Conservation (phyloP, 1,140 invertebrate genomes). For the Pseudobourletiella spinata region DNA sequence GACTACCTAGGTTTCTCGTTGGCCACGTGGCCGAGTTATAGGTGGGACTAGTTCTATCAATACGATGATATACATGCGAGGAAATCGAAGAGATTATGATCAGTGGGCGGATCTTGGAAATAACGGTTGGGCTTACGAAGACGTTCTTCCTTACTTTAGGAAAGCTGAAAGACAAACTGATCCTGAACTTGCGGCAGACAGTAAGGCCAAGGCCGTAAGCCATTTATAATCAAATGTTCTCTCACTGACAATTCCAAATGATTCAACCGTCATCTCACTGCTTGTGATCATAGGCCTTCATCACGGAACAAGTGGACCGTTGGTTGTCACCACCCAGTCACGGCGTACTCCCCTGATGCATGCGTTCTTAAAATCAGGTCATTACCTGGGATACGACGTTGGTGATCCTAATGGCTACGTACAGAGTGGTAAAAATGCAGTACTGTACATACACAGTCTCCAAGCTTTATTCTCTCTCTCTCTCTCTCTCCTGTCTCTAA, state of each 20-base stretch:
- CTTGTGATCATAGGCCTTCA: no score
- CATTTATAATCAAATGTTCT: no score
- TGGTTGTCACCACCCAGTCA: constrained; percentile 55
- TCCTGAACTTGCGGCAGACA: constrained; percentile 22
- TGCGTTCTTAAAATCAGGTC: constrained; percentile 57
- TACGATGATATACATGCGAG: constrained; percentile 51
- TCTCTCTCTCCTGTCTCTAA: background rate
- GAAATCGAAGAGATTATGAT: constrained; percentile 40
- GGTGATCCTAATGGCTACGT: constrained; percentile 66
- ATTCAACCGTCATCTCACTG: no score
- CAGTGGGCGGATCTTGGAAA: constrained; percentile 50
- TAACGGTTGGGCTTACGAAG: constrained; percentile 49
- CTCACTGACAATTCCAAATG: no score
- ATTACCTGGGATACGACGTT: constrained; percentile 59
- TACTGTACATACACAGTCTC: background rate
- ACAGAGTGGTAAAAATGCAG: constrained; percentile 50
- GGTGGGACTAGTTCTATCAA: constrained; percentile 68
- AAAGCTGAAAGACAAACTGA: constrained; percentile 60
- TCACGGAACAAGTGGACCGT: constrained; percentile 57
- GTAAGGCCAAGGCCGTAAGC: no score
- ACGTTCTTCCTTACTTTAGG: constrained; percentile 68
- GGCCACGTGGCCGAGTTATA: constrained; percentile 42
- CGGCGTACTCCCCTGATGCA: constrained; percentile 46
- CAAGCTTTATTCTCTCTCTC: background rate
- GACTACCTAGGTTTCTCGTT: constrained; percentile 26